These are phyloP conservation scores for Theonella swinhoei DNA, from an alignment of 37 sponge, comb jelly and placozoan genomes.

Conservation along the genomic window DNA sequence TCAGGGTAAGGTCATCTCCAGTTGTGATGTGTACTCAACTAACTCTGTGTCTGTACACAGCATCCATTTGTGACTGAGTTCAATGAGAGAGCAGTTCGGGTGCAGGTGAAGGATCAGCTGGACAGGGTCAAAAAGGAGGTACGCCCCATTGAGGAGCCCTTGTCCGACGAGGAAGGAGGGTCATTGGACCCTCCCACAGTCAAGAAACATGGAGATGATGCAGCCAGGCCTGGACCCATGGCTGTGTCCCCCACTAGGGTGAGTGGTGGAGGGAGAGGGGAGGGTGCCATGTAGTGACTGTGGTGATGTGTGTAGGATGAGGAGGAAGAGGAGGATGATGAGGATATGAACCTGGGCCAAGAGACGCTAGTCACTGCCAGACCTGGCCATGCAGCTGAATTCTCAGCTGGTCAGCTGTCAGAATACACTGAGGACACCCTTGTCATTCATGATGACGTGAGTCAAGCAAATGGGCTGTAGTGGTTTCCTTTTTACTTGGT, in stretches of 20 bases:
- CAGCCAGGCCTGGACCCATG: not conserved
- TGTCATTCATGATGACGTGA: slow-evolving; percentile 41
- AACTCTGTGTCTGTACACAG: slow-evolving; percentile 10
- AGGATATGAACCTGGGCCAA: slow-evolving; percentile 56
- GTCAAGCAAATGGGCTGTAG: no score
- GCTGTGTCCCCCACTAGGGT: slow-evolving; percentile 36
- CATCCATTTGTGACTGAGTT: slow-evolving; percentile 68
- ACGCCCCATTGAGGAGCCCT: slow-evolving; percentile 31
- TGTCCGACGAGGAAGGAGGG: slow-evolving; percentile 52
- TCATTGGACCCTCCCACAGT: slow-evolving; percentile 66
- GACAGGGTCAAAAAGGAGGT: slow-evolving; percentile 77
- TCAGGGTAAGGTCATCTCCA: slow-evolving; percentile 59
- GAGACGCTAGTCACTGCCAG: slow-evolving; percentile 53
- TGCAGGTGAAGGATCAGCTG: slow-evolving; percentile 86
- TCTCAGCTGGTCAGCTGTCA: slow-evolving; percentile 12
- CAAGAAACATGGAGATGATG: slow-evolving; percentile 55
- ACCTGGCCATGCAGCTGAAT: slow-evolving; percentile 26
- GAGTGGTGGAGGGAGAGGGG: no score
- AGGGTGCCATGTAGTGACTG: not conserved
- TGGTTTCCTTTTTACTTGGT: no score
- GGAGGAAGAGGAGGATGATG: slow-evolving; percentile 70
- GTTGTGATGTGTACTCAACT: not conserved
- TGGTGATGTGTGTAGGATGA: slow-evolving; percentile 35
- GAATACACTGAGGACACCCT: slow-evolving; percentile 46
- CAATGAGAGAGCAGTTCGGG: slow-evolving; percentile 67